These are phyloP conservation scores for Pristionchus arcanus DNA, from an alignment of 2,888 invertebrate species.

Conservation along the genomic window DNA sequence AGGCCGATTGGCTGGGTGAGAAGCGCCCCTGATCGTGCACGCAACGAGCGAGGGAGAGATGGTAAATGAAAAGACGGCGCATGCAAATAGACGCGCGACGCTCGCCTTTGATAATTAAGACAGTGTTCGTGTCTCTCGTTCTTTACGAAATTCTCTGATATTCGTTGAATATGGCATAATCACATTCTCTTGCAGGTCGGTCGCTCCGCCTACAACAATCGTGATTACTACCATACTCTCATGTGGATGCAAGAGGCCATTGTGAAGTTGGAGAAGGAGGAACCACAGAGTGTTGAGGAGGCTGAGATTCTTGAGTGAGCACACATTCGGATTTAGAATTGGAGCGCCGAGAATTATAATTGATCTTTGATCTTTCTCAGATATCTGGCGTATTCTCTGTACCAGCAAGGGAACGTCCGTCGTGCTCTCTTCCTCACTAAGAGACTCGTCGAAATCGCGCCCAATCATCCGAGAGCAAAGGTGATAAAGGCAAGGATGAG, in stretches of 20 bases:
- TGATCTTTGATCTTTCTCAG: slow-evolving; percentile 79
- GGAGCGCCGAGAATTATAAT: no score
- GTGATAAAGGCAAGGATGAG: slow-evolving; percentile 82
- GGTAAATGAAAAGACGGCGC: no score
- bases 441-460: slow-evolving; percentile 87
- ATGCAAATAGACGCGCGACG: no score
- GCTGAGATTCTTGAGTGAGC: slow-evolving; percentile 86
- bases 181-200: slow-evolving; percentile 84
- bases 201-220: slow-evolving; percentile 92
- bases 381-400: slow-evolving; percentile 94
- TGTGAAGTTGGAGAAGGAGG: slow-evolving; percentile 69
- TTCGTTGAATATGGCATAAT: background rate
- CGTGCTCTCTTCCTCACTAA: slow-evolving; percentile 92
- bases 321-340: background rate
- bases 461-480: slow-evolving; percentile 88
- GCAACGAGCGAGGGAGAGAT: no score
- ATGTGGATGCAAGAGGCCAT: slow-evolving; percentile 89
- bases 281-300: slow-evolving; percentile 66
- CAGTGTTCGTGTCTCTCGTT: no score
- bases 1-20: no score
- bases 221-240: slow-evolving; percentile 93
- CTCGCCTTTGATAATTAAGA: no score
- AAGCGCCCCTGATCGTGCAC: no score
- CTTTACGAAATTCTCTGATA: background rate
- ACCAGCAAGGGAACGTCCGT: slow-evolving; percentile 89